Percentiles rank a stretch among this genome's conserved stretches.
phyloP scores from a whole-genome alignment of 1,140 invertebrate species.

The Euura lappo region DNA sequence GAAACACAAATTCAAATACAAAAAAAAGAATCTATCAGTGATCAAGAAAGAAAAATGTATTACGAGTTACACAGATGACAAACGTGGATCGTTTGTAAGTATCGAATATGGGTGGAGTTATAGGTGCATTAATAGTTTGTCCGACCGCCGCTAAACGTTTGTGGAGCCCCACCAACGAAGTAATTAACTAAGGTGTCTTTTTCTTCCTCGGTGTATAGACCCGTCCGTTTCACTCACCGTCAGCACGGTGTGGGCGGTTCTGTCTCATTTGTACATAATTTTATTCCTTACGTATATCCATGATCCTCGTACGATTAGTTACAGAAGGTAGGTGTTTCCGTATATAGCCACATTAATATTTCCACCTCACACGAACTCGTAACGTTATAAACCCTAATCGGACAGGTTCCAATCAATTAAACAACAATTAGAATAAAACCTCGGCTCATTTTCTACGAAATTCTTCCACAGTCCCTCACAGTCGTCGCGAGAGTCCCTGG shows the following conservation, averaged over 20 bases:
- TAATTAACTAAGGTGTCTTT: background rate
- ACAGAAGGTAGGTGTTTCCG: too few species aligned
- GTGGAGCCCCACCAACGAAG: background rate
- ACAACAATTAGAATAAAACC: too few species aligned
- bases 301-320: too few species aligned
- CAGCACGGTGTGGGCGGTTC: constrained; percentile 7
- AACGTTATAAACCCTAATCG: too few species aligned
- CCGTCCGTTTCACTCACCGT: background rate
- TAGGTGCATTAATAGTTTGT: background rate
- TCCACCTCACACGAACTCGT: background rate
- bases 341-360: too few species aligned
- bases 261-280: constrained; percentile 12
- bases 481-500: too few species aligned
- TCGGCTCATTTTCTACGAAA: too few species aligned
- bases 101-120: background rate
- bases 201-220: background rate
- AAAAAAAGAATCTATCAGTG: too few species aligned
- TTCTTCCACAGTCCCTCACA: too few species aligned
- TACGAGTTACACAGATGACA: background rate
- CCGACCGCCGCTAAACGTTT: background rate
- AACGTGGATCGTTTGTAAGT: background rate
- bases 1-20: too few species aligned
- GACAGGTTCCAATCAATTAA: too few species aligned
- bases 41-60: too few species aligned
- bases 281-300: background rate